Evolutionary conservation across 2,797 vertebrate species (phyloP).

Genomic region (Tauraco hartlaubi): DNA sequence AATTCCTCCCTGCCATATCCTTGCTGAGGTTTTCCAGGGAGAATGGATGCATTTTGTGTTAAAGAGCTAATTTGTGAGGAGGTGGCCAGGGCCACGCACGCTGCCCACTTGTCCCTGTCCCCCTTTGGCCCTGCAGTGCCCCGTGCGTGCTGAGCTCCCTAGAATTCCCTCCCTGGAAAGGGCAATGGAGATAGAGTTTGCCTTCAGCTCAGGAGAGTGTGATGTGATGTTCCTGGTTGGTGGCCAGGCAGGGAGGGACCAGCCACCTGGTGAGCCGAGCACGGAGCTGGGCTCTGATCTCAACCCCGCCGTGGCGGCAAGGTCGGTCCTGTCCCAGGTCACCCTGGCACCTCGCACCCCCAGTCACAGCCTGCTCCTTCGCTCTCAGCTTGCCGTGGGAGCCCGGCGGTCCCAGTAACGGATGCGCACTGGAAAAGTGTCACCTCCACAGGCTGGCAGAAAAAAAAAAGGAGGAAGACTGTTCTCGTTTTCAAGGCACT

Average conservation of each 20-base stretch:
- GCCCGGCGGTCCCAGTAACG: fast-evolving
- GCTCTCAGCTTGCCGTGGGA: not conserved
- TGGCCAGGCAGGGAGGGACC: not conserved
- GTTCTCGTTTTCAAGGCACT: not conserved
- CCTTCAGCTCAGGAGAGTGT: not conserved
- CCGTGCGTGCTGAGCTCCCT: fast-evolving
- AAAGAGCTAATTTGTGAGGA: not conserved
- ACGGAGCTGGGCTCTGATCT: not conserved
- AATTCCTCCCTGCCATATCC: not conserved
- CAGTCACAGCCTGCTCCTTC: not conserved
- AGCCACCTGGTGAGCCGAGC: not conserved
- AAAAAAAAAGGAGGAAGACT: not conserved
- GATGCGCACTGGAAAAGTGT: not conserved
- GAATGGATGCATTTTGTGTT: not conserved
- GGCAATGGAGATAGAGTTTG: not conserved
- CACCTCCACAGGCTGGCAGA: not conserved
- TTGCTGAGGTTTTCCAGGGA: not conserved
- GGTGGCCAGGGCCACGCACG: not conserved
- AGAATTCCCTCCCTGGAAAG: constrained; percentile 42
- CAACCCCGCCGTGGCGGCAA: fast-evolving
- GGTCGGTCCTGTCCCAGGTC: not conserved
- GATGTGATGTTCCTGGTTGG: constrained; percentile 16
- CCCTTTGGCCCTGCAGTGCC: not conserved
- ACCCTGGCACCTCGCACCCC: fast-evolving
- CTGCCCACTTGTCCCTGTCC: not conserved